A percentile compares a stretch with the other conserved stretches of the same genome.
phyloP scores from a whole-genome alignment of 2,888 invertebrate species.

The Spodoptera exigua region DNA sequence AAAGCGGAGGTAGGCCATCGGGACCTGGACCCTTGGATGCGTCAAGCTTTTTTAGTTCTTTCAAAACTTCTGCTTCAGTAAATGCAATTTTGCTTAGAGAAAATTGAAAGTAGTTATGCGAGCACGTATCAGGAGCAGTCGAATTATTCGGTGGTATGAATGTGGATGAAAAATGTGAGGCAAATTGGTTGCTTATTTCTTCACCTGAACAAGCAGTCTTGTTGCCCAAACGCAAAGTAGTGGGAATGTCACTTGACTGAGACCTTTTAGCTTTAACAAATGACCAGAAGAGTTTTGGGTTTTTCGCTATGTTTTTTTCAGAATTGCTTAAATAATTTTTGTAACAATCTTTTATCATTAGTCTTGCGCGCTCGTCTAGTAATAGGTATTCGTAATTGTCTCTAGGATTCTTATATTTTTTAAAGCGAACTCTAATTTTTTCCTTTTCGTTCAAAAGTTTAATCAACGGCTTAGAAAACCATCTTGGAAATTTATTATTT shows the following conservation, averaged over 20 bases:
- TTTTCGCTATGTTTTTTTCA: neutral
- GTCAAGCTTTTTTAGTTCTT: slow-evolving; percentile 2
- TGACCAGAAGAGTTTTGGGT: no score
- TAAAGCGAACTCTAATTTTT: slow-evolving; percentile 3
- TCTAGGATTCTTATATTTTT: neutral
- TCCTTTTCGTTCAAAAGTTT: slow-evolving; percentile 7
- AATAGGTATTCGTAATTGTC: slow-evolving; percentile 2
- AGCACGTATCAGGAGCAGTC: neutral
- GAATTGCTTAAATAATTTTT: neutral
- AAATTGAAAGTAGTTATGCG: neutral
- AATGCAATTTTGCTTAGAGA: neutral
- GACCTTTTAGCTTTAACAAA: neutral
- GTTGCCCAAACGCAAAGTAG: neutral
- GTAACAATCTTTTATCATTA: slow-evolving; percentile 2
- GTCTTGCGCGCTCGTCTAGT: neutral
- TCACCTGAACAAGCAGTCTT: neutral
- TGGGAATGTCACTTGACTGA: slow-evolving; percentile 1
- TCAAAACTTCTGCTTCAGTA: slow-evolving; percentile 2
- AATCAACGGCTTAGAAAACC: slow-evolving; percentile 6
- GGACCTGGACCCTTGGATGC: slow-evolving; percentile 6
- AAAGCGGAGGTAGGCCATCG: slow-evolving; percentile 7
- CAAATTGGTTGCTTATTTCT: neutral
- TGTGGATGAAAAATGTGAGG: slow-evolving; percentile 3
- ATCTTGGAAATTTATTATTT: slow-evolving; percentile 12
- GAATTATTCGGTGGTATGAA: neutral